Evolutionary conservation across 2,113 vertebrate species (phyloP), one percentile per base, ranked within the genome.

Genomic region (Stigmatopora argus): DNA sequence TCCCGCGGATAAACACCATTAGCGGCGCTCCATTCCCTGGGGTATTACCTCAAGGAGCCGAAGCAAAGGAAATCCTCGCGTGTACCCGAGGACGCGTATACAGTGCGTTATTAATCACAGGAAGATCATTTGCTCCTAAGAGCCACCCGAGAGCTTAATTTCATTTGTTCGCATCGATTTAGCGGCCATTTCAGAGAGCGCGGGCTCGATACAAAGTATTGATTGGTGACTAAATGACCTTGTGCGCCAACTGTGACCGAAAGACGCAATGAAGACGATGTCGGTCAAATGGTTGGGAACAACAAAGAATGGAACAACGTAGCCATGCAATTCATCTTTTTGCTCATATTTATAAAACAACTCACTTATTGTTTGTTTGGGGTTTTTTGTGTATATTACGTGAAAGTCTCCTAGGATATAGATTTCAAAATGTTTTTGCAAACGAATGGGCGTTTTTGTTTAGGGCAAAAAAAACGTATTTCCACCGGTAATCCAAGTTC

Each of bases 131-230:
- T 84, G 77, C 78, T 78, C 70, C 78, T 86, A 76, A 8, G 51
- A 81, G 86, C 78, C 68, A 70, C 78, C 83, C 84, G 78, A 74
- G 74, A 88, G 85, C 85, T 86, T 89, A 87, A 90, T 89, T 87
- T 86, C 77, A 89, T 89, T 88, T 88, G 85, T 85, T 84, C 78
- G 64, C 76, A 90, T 87, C 77, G 86, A 89, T 90, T 87, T 86
- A 84, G 85, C 67, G 84, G 83, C 78, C 79, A 70, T 84, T 89
- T 83, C 81, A 90, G 79, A 84, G 69, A 69, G 82, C 59, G 66
- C 41, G 48, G 62, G 78, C 83, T 87, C 86, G 46, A 89, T 87
- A 73, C 77, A 69, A 78, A 66, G 72, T 88, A 90, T 90, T 78
- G 89, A 90, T 89, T 83, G 76, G 70, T 45, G 59, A 65, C 78